Evolutionary conservation across 2,888 invertebrate genomes (phyloP).

Genomic region (Meandrusa payeni): DNA sequence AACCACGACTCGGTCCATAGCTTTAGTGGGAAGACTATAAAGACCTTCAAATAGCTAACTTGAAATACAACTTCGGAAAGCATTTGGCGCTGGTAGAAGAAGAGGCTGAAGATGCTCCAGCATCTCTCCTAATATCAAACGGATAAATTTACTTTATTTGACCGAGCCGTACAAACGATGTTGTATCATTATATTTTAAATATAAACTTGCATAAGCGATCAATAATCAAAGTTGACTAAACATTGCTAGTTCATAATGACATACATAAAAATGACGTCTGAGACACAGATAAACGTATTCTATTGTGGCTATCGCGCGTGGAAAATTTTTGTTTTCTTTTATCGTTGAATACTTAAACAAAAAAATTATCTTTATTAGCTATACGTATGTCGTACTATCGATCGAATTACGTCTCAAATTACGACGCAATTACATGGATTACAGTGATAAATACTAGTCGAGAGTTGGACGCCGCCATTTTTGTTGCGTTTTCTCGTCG

Average conservation of each 20-base stretch:
- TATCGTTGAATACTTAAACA: conserved; percentile 2
- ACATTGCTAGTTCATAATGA: too few species aligned
- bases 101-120: too few species aligned
- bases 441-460: conserved; percentile 10
- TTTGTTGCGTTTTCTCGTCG: background rate
- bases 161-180: too few species aligned
- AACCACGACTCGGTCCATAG: too few species aligned
- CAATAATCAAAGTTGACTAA: too few species aligned
- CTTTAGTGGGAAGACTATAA: too few species aligned
- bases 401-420: conserved; percentile 10
- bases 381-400: background rate
- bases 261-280: conserved; percentile 1
- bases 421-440: conserved; percentile 2
- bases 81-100: too few species aligned
- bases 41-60: too few species aligned
- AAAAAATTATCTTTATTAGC: conserved; percentile 9
- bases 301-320: background rate
- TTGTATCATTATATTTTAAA: background rate
- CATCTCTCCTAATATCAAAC: too few species aligned
- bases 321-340: conserved; percentile 7
- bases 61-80: too few species aligned
- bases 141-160: too few species aligned
- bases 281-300: background rate
- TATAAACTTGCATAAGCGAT: background rate
- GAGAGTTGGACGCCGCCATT: background rate